phyloP scores from a whole-genome alignment of 1,140 invertebrate genomes.

The Aradophagus sp. region DNA sequence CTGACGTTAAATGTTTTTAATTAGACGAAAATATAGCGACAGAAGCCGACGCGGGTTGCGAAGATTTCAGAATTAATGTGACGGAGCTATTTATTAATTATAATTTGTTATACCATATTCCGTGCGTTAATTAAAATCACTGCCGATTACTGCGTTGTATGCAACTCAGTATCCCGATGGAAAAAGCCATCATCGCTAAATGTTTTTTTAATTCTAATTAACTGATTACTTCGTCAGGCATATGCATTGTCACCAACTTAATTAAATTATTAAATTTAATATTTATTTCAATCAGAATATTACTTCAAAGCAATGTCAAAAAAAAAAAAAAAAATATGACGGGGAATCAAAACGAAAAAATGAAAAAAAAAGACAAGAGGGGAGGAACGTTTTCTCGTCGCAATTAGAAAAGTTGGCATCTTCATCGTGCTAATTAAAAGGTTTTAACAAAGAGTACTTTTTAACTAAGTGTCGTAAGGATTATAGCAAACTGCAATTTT shows the following conservation, averaged over 20 bases:
- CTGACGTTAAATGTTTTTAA: too few relatives aligned
- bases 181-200: not conserved
- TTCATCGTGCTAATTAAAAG: conserved; percentile 54
- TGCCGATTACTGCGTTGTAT: too few relatives aligned
- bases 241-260: conserved; percentile 13
- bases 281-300: conserved; percentile 44
- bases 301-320: conserved; percentile 21
- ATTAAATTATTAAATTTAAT: conserved; percentile 38
- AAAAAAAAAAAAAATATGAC: conserved; percentile 1
- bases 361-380: not conserved
- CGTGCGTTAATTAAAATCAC: too few relatives aligned
- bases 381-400: conserved; percentile 17
- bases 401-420: conserved; percentile 54
- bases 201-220: conserved; percentile 27
- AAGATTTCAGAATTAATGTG: too few relatives aligned
- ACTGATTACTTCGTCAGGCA: conserved; percentile 21
- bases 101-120: too few relatives aligned
- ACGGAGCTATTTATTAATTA: too few relatives aligned
- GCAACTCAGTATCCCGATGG: too few relatives aligned
- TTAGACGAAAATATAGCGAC: too few relatives aligned
- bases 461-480: conserved; percentile 51
- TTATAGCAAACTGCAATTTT: conserved; percentile 50
- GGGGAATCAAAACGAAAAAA: conserved; percentile 4
- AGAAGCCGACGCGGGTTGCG: too few relatives aligned
- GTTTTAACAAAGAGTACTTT: conserved; percentile 55